Conservation (phyloP, 1,140 invertebrate species). For the Brachionus paranguensis region DNA sequence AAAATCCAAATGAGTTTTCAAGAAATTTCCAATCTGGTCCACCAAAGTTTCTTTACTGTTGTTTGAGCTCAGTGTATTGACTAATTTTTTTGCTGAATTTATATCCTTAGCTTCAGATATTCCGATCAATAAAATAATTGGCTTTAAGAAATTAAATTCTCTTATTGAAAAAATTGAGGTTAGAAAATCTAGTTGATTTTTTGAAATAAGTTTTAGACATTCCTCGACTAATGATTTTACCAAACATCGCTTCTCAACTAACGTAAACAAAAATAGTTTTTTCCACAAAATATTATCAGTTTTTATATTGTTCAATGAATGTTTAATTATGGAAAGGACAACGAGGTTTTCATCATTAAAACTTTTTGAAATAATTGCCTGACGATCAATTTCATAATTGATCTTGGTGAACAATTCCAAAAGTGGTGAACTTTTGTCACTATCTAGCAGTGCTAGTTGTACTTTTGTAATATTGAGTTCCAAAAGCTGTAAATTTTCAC, state of each 20-base stretch:
- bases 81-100: constrained; percentile 45
- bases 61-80: constrained; percentile 45
- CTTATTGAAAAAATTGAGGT: constrained; percentile 44
- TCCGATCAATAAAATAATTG: constrained; percentile 48
- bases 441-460: neutral
- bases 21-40: constrained; percentile 46
- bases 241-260: neutral
- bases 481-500: neutral
- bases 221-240: neutral
- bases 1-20: constrained; percentile 52
- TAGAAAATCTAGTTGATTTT: constrained; percentile 45
- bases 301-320: neutral
- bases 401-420: constrained; percentile 3
- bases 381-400: neutral
- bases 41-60: constrained; percentile 31
- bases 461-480: neutral
- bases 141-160: constrained; percentile 48
- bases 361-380: neutral
- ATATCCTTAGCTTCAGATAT: constrained; percentile 47
- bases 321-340: neutral
- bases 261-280: neutral
- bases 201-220: constrained; percentile 43
- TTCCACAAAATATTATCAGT: neutral
- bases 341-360: neutral
- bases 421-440: neutral